Base-by-base conservation (phyloP, 2,113 vertebrate genomes). In the Dasyurus viverrinus region DNA sequence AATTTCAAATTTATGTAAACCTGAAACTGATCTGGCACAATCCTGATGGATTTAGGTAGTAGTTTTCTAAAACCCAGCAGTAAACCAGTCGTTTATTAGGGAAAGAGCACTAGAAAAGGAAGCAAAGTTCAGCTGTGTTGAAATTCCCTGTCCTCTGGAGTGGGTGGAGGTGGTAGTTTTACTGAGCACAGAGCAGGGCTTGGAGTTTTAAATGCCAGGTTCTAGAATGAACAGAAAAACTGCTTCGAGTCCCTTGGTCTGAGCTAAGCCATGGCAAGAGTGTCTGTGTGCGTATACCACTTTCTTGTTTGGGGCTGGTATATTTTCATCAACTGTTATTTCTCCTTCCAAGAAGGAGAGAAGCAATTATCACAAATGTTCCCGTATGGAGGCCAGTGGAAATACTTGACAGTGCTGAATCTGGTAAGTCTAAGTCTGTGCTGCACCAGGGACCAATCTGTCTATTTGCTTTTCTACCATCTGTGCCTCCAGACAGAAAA, bases 321-420 rank as follows among this genome's bases (percentile, higher is more conserved):
- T 96, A 94, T 97, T 53, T 98, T 98, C 0, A 22, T 99, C 42
- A 50, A 95, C 94, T 98, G 97, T 36, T 97, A 96, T 9, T 92
- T 98, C 96, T 47, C 90, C 5, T 46, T 93, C 0, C 0, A 95
- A 2, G 92, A 52, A 95, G 11, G 53, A 47, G 91, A 96, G 89
- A 93, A 95, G 0, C 36, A 24, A 93, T 97, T 97, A 68, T 89
- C 91, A 91, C 96, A 96, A 96, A 25, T 98, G 90, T 97, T 98
- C 91, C 90, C 68, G 54, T 98, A 98, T 0, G 98, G 98, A n/a
- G 98, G 98, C 76, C 98, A 96, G 52, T 98, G 98, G 98, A 99
- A 98, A 93, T 99, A 98, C 93, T 95, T 99, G 98, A 99, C 99
- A 36, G 76, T 99, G 25, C 98, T 99, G 96, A 99, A 99, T 97